Percentiles rank a stretch among this genome's conserved stretches.
These are phyloP conservation scores for Oscheius onirici DNA, from an alignment of 2,888 invertebrate species.

Conservation along the genomic window DNA sequence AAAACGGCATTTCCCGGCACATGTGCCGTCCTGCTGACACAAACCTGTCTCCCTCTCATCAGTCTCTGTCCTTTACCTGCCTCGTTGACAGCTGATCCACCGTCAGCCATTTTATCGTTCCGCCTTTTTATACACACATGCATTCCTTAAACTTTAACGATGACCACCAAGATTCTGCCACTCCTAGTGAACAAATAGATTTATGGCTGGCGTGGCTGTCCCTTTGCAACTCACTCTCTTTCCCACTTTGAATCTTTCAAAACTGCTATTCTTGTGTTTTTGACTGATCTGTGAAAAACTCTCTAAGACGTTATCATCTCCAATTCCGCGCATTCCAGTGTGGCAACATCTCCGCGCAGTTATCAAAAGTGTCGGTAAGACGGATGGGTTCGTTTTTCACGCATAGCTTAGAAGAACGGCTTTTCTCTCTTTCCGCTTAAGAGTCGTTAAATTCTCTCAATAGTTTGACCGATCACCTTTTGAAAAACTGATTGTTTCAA, in stretches of 20 bases:
- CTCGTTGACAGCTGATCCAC: slow-evolving; percentile 19
- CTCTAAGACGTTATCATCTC: neutral
- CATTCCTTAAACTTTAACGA: slow-evolving; percentile 6
- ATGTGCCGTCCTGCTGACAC: neutral
- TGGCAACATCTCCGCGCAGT: slow-evolving; percentile 15
- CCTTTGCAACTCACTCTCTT: slow-evolving; percentile 19
- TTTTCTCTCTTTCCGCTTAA: neutral
- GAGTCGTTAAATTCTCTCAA: neutral
- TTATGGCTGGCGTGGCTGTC: slow-evolving; percentile 31
- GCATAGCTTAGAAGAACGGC: neutral
- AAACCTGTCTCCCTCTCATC: slow-evolving; percentile 22
- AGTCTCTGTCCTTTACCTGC: slow-evolving; percentile 27
- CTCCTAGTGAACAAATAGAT: slow-evolving; percentile 33
- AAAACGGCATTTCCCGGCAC: slow-evolving; percentile 10
- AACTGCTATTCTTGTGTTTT: neutral
- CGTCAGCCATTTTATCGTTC: neutral
- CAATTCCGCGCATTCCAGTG: slow-evolving; percentile 12
- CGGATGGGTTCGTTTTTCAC: slow-evolving; percentile 20
- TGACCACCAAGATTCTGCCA: slow-evolving; percentile 31
- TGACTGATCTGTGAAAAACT: neutral
- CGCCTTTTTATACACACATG: neutral
- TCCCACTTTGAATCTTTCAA: neutral
- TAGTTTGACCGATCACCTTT: neutral
- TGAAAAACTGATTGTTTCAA: neutral
- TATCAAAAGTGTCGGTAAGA: slow-evolving; percentile 23